Conservation (phyloP, 1,140 invertebrate genomes). For the Dendrolimus punctatus region DNA sequence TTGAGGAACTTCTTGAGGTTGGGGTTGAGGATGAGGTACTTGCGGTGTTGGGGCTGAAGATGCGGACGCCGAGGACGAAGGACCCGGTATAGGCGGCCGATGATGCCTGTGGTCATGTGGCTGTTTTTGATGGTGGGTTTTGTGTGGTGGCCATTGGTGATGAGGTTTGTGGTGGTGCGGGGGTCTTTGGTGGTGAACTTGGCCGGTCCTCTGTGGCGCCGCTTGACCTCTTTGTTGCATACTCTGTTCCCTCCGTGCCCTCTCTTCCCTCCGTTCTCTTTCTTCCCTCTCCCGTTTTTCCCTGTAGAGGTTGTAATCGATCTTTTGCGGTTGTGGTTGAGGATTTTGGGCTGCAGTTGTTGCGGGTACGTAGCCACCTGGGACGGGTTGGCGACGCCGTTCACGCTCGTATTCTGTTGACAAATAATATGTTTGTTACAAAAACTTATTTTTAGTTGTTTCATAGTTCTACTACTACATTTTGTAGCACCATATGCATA, state of each 20-base stretch:
- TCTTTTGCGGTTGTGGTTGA: slow-evolving; percentile 49
- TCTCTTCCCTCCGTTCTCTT: slow-evolving; percentile 44
- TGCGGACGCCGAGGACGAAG: slow-evolving; percentile 9
- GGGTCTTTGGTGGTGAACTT: slow-evolving; percentile 36
- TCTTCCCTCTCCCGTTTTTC: slow-evolving; percentile 62
- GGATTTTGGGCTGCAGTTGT: slow-evolving; percentile 24
- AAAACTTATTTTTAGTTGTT: background rate
- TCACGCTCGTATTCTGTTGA: slow-evolving; percentile 56
- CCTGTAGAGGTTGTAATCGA: slow-evolving; percentile 62
- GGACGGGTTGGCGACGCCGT: slow-evolving; percentile 42
- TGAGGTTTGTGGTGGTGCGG: slow-evolving; percentile 43
- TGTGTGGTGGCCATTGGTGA: slow-evolving; percentile 42
- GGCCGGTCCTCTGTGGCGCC: slow-evolving; percentile 18
- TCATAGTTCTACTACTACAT: background rate
- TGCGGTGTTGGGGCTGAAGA: slow-evolving; percentile 14
- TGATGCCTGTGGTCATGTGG: slow-evolving; percentile 42
- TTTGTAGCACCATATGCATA: no score
- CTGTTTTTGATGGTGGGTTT: slow-evolving; percentile 47
- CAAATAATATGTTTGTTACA: slow-evolving; percentile 6
- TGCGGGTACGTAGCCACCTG: slow-evolving; percentile 56
- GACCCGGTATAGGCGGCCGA: slow-evolving; percentile 10
- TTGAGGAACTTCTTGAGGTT: slow-evolving; percentile 27
- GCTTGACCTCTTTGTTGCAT: slow-evolving; percentile 19
- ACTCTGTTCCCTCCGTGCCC: slow-evolving; percentile 37
- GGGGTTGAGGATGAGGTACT: slow-evolving; percentile 18